A percentile compares a stretch with the other conserved stretches of the same genome.
phyloP scores from a whole-genome alignment of 2,797 vertebrate species.

The Crocodylus rhombifer region DNA sequence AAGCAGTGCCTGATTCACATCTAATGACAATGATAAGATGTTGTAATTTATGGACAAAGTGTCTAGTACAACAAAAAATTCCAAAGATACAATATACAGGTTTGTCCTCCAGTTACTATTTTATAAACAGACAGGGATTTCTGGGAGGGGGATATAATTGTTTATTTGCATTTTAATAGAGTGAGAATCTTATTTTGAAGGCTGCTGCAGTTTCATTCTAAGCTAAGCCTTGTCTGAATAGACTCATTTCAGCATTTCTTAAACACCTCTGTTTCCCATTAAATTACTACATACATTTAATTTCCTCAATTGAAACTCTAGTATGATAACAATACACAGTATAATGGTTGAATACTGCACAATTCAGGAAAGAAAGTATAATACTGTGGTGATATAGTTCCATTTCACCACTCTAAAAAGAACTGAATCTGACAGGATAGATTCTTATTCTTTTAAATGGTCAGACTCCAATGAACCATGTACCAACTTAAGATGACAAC shows the following conservation, averaged over 20 bases:
- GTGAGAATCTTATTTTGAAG: conserved; percentile 67
- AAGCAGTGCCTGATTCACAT: conserved; percentile 34
- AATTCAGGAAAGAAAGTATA: conserved; percentile 20
- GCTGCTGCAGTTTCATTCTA: conserved; percentile 49
- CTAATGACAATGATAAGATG: conserved; percentile 28
- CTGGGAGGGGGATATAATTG: neutral
- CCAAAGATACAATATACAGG: conserved; percentile 34
- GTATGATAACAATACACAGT: conserved; percentile 19
- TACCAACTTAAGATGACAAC: neutral
- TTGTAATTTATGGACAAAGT: conserved; percentile 49
- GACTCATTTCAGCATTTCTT: conserved; percentile 65
- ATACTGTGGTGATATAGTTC: neutral
- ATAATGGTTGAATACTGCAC: neutral
- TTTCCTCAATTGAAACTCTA: conserved; percentile 60
- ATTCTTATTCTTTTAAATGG: conserved; percentile 34
- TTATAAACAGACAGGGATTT: conserved; percentile 13
- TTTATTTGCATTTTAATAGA: conserved; percentile 78
- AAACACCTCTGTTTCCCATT: conserved; percentile 60
- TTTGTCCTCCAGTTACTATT: conserved; percentile 55
- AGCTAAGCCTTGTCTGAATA: conserved; percentile 56
- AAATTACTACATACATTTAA: conserved; percentile 60
- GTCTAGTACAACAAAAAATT: conserved; percentile 34
- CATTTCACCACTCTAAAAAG: conserved; percentile 19
- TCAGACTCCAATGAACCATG: conserved; percentile 1
- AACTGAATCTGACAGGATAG: conserved; percentile 32